These are phyloP conservation scores for Eupithecia dodoneata DNA, from an alignment of 2,888 invertebrate species.

Conservation along the genomic window DNA sequence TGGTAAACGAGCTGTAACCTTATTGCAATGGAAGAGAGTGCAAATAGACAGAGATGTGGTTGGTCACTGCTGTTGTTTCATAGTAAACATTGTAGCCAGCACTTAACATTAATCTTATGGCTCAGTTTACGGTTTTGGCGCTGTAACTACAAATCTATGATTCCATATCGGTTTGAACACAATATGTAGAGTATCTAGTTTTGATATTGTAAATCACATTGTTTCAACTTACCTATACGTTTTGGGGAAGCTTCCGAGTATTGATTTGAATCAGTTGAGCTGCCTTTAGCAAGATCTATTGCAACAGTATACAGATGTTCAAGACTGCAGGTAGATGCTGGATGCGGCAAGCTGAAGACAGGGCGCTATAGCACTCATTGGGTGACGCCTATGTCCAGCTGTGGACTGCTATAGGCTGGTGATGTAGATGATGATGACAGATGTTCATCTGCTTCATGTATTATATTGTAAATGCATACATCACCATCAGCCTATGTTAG, in stretches of 20 bases:
- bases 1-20: slow-evolving; percentile 20
- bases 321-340: too few relatives aligned
- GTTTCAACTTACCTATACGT: background rate
- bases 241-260: background rate
- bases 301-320: background rate
- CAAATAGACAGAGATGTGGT: slow-evolving; percentile 15
- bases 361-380: too few relatives aligned
- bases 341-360: too few relatives aligned
- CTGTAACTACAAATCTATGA: slow-evolving; percentile 39
- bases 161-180: slow-evolving; percentile 26
- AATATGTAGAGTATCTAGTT: slow-evolving; percentile 11
- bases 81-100: slow-evolving; percentile 44
- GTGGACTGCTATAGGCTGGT: too few relatives aligned
- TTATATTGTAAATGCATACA: too few relatives aligned
- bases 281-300: too few relatives aligned
- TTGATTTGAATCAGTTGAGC: too few relatives aligned
- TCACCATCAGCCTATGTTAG: too few relatives aligned
- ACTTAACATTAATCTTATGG: slow-evolving; percentile 50
- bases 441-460: too few relatives aligned
- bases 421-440: too few relatives aligned
- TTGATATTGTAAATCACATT: slow-evolving; percentile 4
- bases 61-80: slow-evolving; percentile 36
- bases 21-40: slow-evolving; percentile 20
- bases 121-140: slow-evolving; percentile 49
- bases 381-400: too few relatives aligned